phyloP scores from a whole-genome alignment of 1,140 invertebrate genomes.

The Ips typographus region DNA sequence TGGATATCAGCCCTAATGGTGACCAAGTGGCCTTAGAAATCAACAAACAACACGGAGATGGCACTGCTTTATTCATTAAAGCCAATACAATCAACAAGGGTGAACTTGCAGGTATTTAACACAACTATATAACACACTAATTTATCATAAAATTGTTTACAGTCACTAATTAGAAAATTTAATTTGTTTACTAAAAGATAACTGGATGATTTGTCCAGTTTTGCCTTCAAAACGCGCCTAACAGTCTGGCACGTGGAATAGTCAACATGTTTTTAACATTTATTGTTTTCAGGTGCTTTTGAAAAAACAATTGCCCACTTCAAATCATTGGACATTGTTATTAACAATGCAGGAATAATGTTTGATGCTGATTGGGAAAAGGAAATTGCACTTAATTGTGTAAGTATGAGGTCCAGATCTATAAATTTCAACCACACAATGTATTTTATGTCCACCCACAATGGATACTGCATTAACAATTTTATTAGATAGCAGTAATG shows the following conservation, averaged over 20 bases:
- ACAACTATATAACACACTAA: too few species aligned
- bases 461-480: neutral
- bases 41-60: constrained; percentile 40
- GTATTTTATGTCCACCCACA: neutral
- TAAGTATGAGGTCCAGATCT: constrained; percentile 43
- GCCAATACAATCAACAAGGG: constrained; percentile 41
- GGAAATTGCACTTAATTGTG: constrained; percentile 56
- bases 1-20: constrained; percentile 38
- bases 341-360: constrained; percentile 57
- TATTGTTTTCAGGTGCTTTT: constrained; percentile 46
- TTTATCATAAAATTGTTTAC: too few species aligned
- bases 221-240: neutral
- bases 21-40: constrained; percentile 34
- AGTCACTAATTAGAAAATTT: too few species aligned
- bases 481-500: neutral
- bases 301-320: constrained; percentile 47
- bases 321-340: constrained; percentile 54
- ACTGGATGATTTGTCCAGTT: too few species aligned
- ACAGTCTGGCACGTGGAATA: neutral
- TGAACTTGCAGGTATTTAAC: constrained; percentile 39
- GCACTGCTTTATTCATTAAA: constrained; percentile 41
- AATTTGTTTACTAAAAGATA: too few species aligned
- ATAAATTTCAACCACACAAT: neutral
- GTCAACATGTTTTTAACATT: neutral
- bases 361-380: constrained; percentile 55